Evolutionary conservation across 2,113 vertebrate species (phyloP).

Genomic region (Gasterosteus nipponicus): DNA sequence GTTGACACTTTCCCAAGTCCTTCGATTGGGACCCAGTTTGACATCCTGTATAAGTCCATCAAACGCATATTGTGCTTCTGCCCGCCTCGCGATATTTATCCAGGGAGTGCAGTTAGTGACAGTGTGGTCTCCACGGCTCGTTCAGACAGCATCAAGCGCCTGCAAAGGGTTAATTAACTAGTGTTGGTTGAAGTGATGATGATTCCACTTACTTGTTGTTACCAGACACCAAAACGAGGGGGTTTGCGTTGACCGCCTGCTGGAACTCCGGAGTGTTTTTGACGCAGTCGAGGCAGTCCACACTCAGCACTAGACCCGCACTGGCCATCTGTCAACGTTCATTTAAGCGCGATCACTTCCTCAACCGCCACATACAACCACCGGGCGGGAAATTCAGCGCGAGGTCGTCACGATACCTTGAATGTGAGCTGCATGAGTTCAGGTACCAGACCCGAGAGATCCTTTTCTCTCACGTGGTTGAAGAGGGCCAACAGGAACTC

Average conservation of each 20-base stretch:
- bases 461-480: slow-evolving; percentile 83
- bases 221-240: slow-evolving; percentile 69
- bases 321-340: slow-evolving; percentile 79
- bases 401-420: slow-evolving; percentile 82
- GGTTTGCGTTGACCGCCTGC: slow-evolving; percentile 75
- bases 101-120: background rate
- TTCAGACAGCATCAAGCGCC: no score
- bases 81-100: no score
- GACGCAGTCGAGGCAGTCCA: slow-evolving; percentile 83
- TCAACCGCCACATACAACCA: background rate
- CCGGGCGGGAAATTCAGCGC: no score
- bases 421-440: slow-evolving; percentile 82
- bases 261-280: slow-evolving; percentile 81
- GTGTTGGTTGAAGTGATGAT: no score
- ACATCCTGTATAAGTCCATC: no score
- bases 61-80: no score
- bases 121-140: background rate
- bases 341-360: background rate
- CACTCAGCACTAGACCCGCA: slow-evolving; percentile 82
- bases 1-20: background rate
- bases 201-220: slow-evolving; percentile 82
- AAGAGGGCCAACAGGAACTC: slow-evolving; percentile 87
- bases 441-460: slow-evolving; percentile 75
- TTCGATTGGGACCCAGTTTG: no score
- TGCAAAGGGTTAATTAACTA: background rate